These are phyloP conservation scores for Leptura quadrifasciata DNA, from an alignment of 2,888 invertebrate genomes.

Conservation along the genomic window DNA sequence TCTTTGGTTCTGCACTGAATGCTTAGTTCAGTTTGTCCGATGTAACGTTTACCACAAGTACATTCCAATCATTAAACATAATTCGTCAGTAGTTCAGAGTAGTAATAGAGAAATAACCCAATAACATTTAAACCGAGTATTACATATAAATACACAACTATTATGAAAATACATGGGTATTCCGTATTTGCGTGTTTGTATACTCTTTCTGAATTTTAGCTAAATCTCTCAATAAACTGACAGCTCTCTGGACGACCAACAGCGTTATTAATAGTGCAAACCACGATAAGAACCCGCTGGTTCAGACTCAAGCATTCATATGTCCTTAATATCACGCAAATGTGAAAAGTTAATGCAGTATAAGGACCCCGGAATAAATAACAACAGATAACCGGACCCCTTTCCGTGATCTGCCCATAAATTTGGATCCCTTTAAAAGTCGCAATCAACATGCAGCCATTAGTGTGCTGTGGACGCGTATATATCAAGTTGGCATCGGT, in stretches of 20 bases:
- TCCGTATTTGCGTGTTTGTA: too few relatives aligned
- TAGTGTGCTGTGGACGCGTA: conserved; percentile 70
- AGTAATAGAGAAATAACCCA: too few relatives aligned
- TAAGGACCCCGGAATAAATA: conserved; percentile 70
- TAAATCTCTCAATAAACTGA: neutral
- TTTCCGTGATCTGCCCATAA: conserved; percentile 70
- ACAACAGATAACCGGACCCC: conserved; percentile 60
- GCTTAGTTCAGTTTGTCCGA: too few relatives aligned
- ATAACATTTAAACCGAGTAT: too few relatives aligned
- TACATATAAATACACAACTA: too few relatives aligned
- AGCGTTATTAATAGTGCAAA: conserved; percentile 6
- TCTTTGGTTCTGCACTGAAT: too few relatives aligned
- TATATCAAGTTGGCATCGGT: conserved; percentile 69
- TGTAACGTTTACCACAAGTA: too few relatives aligned
- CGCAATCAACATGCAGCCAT: conserved; percentile 73
- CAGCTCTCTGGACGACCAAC: neutral
- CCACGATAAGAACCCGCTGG: conserved; percentile 20
- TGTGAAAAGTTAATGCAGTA: conserved; percentile 66
- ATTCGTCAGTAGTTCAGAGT: too few relatives aligned
- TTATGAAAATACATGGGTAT: too few relatives aligned
- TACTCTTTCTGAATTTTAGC: neutral
- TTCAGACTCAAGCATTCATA: conserved; percentile 33
- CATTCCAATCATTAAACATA: too few relatives aligned
- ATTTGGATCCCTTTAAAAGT: conserved; percentile 71
- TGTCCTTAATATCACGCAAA: conserved; percentile 43